phyloP scores from a whole-genome alignment of 1,140 invertebrate species.

The Polypedilum pembai region DNA sequence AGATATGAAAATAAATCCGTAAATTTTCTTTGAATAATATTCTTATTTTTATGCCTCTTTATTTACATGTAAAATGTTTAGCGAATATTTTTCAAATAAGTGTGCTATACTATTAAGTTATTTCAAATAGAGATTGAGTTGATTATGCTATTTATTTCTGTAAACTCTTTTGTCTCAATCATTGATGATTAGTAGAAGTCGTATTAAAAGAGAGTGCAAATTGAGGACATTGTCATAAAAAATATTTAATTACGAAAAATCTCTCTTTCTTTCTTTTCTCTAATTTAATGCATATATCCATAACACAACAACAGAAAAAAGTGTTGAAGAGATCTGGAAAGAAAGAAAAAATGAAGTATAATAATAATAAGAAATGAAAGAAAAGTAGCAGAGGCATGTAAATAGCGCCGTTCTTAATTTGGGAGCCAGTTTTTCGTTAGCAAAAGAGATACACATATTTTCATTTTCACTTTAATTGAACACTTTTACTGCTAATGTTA shows the following conservation, averaged over 20 bases:
- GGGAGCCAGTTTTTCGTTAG: not conserved
- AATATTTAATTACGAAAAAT: slow-evolving; percentile 14
- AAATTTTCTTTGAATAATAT: too few relatives aligned
- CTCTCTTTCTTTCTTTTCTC: not conserved
- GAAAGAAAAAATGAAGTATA: not conserved
- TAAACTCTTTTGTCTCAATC: too few relatives aligned
- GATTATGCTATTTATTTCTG: too few relatives aligned
- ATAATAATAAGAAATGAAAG: slow-evolving; percentile 9
- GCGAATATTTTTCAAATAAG: too few relatives aligned
- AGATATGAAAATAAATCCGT: too few relatives aligned
- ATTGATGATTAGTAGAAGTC: too few relatives aligned
- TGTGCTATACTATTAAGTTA: too few relatives aligned
- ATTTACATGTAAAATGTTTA: too few relatives aligned
- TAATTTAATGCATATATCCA: not conserved
- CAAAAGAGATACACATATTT: not conserved
- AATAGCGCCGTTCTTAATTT: slow-evolving; percentile 9
- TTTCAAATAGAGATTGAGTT: too few relatives aligned
- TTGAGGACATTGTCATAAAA: slow-evolving; percentile 6
- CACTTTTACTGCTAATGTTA: not conserved
- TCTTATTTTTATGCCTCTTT: too few relatives aligned
- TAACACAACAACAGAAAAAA: not conserved
- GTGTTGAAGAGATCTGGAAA: not conserved
- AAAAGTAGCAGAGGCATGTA: slow-evolving; percentile 3
- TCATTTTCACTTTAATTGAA: slow-evolving; percentile 19
- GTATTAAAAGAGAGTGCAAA: not conserved